phyloP scores from a whole-genome alignment of 2,113 vertebrate species.

The Xenus cinereus region DNA sequence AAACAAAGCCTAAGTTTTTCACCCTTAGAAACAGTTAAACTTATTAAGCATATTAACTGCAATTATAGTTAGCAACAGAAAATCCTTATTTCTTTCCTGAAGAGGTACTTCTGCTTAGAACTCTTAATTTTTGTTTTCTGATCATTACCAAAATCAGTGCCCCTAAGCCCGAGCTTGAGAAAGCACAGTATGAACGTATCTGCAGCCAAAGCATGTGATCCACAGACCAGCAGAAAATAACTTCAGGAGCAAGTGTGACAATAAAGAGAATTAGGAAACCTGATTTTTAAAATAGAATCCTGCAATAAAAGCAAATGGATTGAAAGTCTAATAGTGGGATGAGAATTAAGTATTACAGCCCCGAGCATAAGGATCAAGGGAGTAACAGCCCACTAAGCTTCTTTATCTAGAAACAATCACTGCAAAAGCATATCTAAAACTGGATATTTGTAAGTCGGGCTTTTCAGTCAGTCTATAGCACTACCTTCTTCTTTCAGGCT shows the following conservation, averaged over 20 bases:
- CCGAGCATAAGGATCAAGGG: not conserved
- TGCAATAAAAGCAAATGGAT: slow-evolving; percentile 28
- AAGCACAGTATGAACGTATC: not conserved
- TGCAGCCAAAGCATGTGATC: not conserved
- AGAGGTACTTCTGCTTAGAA: not conserved
- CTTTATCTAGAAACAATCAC: not conserved
- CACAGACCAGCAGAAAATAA: not conserved
- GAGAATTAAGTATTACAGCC: slow-evolving; percentile 23
- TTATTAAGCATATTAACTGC: not conserved
- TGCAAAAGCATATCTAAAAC: not conserved
- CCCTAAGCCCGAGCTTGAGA: not conserved
- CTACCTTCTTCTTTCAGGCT: not conserved
- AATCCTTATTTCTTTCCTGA: not conserved
- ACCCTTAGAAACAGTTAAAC: not conserved
- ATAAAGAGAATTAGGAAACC: not conserved
- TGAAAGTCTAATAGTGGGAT: not conserved
- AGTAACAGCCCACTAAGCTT: not conserved
- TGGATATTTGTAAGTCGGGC: not conserved
- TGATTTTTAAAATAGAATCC: not conserved
- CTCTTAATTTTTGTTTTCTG: not conserved
- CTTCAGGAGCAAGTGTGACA: not conserved
- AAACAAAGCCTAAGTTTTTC: not conserved
- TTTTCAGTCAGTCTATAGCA: not conserved
- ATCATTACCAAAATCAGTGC: not conserved
- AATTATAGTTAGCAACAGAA: not conserved